phyloP scores from a whole-genome alignment of 2,888 invertebrate species.

The Ochlodes sylvanus region DNA sequence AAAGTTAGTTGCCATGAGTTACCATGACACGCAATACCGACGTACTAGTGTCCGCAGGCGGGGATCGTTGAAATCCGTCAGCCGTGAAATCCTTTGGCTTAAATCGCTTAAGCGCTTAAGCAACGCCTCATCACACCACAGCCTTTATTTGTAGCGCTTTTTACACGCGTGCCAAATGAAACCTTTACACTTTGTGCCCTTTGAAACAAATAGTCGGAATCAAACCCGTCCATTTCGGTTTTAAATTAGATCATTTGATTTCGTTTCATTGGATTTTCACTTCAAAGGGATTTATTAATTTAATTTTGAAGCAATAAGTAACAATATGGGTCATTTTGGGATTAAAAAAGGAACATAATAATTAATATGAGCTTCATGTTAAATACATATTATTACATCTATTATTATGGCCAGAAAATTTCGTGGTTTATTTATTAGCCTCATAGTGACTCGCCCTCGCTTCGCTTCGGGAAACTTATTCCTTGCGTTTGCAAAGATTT shows the following conservation, averaged over 20 bases:
- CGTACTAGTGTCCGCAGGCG: conserved; percentile 70
- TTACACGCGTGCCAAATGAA: conserved; percentile 57
- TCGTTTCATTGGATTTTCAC: conserved; percentile 17
- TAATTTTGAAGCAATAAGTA: conserved; percentile 11
- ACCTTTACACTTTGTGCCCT: conserved; percentile 48
- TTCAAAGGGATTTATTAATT: conserved; percentile 24
- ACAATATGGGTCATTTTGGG: background rate
- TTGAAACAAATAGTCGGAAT: conserved; percentile 23
- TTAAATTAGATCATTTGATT: conserved; percentile 35
- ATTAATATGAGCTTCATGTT: background rate
- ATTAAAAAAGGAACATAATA: background rate
- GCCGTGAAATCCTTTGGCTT: conserved; percentile 84
- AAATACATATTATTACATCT: too few relatives aligned
- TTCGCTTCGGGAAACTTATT: too few relatives aligned
- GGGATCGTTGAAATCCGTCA: conserved; percentile 75
- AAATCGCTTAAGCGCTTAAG: conserved; percentile 79
- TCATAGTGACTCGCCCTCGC: too few relatives aligned
- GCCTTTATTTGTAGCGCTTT: conserved; percentile 63
- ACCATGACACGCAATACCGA: conserved; percentile 31
- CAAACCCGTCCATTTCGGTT: conserved; percentile 26
- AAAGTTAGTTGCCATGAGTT: background rate
- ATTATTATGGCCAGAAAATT: too few relatives aligned
- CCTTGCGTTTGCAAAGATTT: too few relatives aligned
- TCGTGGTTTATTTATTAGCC: too few relatives aligned
- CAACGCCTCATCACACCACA: conserved; percentile 70